Base-by-base conservation (phyloP, 2,888 invertebrate genomes). In the Syrista parreyssii region DNA sequence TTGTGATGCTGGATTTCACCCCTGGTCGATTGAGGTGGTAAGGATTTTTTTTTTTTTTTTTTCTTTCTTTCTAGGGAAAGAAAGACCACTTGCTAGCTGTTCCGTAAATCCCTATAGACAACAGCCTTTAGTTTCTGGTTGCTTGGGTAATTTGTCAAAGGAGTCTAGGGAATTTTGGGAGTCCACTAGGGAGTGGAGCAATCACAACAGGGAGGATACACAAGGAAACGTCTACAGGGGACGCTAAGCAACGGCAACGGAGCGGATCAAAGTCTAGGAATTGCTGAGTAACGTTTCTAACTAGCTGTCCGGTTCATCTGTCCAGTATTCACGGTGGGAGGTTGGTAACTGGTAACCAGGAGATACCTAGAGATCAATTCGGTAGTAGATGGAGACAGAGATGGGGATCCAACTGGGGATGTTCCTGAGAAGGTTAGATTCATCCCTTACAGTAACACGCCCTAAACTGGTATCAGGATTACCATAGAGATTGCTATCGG, bases 381-480 rank as follows among this genome's bases (percentile, higher is more conserved):
- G 23, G 6, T 23, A 55, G 55, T 55, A 23, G 55, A 55, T 23
- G 23, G 9, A 55, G 55, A 55, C 23, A 55, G 55, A 23, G 55
- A 55, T 6, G 55, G 23, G 55, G 23, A 23, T 55, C 9, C 55
- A 23, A 23, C 55, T 55, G 55, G 55, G 40, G 55, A 55, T 55
- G 55, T 6, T 55, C 2, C 9, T 23, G 23, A 15, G 9, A 55
- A 55, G 9, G 55, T 55, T 55, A 23, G 55, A 55, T 23, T 55
- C 55, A 9, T 55, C 55, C 71, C 71, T 33, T 71, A 31, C 12
- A 33, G 81, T 81, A 87, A 80, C 84, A 86, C 85, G 85, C 85
- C 86, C 85, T 85, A 86, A 89, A 88, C 87, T 84, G 84, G 87
- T 86, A 85, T 82, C 83, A 83, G 80, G 83, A 88, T 88, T 88